phyloP scores from a whole-genome alignment of 2,888 invertebrate genomes.

The Sarcophaga subvicina region DNA sequence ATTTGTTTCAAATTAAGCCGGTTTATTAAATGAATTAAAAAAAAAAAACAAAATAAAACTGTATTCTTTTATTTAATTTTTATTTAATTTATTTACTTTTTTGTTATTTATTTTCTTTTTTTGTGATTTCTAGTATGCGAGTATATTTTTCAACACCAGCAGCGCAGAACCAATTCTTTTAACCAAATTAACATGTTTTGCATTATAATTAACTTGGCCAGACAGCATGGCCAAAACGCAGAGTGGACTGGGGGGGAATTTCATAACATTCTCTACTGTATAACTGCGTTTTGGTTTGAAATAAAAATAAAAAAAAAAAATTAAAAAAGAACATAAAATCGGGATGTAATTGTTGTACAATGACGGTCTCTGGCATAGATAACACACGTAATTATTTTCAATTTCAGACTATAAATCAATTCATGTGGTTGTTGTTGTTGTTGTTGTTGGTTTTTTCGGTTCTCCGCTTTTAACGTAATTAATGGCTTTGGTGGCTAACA shows the following conservation, averaged over 20 bases:
- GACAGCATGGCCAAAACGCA: constrained; percentile 58
- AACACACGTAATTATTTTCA: constrained; percentile 28
- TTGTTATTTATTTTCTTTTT: neutral
- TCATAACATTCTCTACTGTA: neutral
- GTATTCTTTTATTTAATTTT: neutral
- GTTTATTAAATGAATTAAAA: constrained; percentile 13
- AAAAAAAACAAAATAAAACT: constrained; percentile 15
- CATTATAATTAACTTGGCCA: constrained; percentile 73
- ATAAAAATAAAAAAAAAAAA: neutral
- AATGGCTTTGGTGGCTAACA: neutral
- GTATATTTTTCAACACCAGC: constrained; percentile 69
- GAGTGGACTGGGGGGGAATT: constrained; percentile 1
- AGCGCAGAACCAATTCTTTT: constrained; percentile 70
- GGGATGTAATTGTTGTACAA: constrained; percentile 19
- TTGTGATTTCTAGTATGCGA: neutral
- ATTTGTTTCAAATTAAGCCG: constrained; percentile 42
- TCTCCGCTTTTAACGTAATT: neutral
- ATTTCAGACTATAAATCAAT: constrained; percentile 41
- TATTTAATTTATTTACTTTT: constrained; percentile 27
- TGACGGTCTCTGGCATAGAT: neutral
- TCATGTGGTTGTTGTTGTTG: neutral
- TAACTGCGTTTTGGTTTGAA: neutral
- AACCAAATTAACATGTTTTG: constrained; percentile 72
- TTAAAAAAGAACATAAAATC: neutral
- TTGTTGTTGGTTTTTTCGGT: neutral